Conservation (phyloP, 2,113 vertebrate genomes). For the Rhizomys pruinosus region DNA sequence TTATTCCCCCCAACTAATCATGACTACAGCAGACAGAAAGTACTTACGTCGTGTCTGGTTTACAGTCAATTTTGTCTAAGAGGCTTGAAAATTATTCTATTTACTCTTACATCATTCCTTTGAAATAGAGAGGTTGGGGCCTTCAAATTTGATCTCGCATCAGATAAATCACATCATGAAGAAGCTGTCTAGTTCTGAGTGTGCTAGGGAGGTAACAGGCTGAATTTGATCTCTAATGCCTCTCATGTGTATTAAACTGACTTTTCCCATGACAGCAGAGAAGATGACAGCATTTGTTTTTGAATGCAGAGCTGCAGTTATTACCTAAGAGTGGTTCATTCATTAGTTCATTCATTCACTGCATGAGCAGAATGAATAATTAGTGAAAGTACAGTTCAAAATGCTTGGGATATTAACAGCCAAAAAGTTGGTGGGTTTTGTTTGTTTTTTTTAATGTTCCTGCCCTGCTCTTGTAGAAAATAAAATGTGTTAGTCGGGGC, state of each 20-base stretch:
- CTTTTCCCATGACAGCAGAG: not conserved
- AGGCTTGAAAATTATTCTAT: not conserved
- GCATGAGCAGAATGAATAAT: too few species aligned
- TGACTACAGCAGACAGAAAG: not conserved
- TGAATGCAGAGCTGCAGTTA: not conserved
- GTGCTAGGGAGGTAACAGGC: not conserved
- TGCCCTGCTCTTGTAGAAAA: not conserved
- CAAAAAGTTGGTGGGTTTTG: not conserved
- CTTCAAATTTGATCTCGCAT: not conserved
- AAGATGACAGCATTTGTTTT: not conserved
- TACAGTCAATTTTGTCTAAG: not conserved
- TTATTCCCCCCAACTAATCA: not conserved
- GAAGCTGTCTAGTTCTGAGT: not conserved
- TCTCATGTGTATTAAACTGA: too few species aligned
- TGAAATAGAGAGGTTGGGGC: not conserved
- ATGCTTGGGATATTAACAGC: not conserved
- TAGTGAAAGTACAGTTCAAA: not conserved
- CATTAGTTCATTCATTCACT: not conserved
- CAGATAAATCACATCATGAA: not conserved
- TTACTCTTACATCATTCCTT: conserved; percentile 18
- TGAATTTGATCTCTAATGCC: too few species aligned
- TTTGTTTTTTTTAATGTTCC: not conserved
- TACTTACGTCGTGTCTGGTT: conserved; percentile 27
- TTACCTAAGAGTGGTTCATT: not conserved
- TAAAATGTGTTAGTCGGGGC: not conserved